Evolutionary conservation across 2,113 vertebrate species (phyloP).

Genomic region (Xiphias gladius): DNA sequence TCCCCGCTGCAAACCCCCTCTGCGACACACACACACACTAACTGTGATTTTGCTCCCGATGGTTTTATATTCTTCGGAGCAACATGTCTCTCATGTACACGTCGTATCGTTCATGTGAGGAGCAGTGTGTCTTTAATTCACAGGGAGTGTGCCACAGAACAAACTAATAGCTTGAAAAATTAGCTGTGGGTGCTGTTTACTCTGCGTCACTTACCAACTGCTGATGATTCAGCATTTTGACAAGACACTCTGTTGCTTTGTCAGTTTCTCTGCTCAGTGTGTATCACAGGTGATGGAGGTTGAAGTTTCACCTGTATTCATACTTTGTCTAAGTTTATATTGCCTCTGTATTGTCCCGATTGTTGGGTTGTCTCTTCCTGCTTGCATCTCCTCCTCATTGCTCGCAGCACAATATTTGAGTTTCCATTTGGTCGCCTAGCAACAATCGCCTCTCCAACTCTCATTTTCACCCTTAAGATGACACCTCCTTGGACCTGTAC

Average conservation of each 20-base stretch:
- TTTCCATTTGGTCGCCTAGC: slow-evolving; percentile 40
- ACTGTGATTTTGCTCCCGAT: neutral
- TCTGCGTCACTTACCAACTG: slow-evolving; percentile 21
- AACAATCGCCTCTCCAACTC: slow-evolving; percentile 24
- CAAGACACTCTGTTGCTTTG: neutral
- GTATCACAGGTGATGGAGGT: neutral
- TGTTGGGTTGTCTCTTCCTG: neutral
- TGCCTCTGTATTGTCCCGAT: neutral
- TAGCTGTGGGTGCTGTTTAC: slow-evolving; percentile 10
- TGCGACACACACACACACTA: neutral
- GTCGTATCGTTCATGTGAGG: slow-evolving; percentile 27
- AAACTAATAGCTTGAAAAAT: slow-evolving; percentile 47
- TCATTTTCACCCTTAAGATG: slow-evolving; percentile 25
- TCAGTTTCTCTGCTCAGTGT: slow-evolving; percentile 10
- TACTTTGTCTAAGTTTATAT: neutral
- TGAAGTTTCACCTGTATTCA: neutral
- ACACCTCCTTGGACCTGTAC: neutral
- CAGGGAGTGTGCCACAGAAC: slow-evolving; percentile 5
- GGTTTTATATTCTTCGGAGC: slow-evolving; percentile 25
- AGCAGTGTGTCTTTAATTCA: slow-evolving; percentile 18
- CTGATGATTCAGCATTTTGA: slow-evolving; percentile 35
- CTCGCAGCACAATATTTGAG: neutral
- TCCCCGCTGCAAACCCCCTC: neutral
- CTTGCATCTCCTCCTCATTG: neutral
- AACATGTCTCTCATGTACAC: slow-evolving; percentile 18